Percentiles rank a stretch among this genome's conserved stretches.
These are phyloP conservation scores for Smutsia temminckii DNA, from an alignment of 2,797 vertebrate genomes.

Conservation along the genomic window DNA sequence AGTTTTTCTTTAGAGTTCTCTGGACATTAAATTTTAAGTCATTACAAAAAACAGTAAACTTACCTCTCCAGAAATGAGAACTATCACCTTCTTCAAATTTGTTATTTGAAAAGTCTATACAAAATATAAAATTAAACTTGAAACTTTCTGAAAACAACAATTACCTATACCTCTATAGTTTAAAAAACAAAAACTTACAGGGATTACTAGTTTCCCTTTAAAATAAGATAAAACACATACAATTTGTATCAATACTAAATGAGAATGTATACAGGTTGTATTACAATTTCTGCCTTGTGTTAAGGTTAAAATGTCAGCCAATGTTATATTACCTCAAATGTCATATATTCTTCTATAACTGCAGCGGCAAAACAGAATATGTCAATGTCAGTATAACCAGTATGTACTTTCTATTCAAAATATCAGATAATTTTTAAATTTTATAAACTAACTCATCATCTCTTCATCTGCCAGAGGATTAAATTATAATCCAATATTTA, in stretches of 20 bases:
- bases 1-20: neutral
- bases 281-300: neutral
- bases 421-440: neutral
- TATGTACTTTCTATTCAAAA: slow-evolving; percentile 18
- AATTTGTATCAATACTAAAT: neutral
- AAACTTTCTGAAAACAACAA: slow-evolving; percentile 38
- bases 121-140: slow-evolving; percentile 48
- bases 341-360: neutral
- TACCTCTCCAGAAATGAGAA: slow-evolving; percentile 77
- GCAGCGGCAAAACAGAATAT: neutral
- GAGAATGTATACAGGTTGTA: neutral
- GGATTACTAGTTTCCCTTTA: neutral
- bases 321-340: neutral
- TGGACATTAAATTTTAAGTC: neutral
- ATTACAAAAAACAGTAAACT: slow-evolving; percentile 22
- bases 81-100: slow-evolving; percentile 74
- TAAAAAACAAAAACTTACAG: neutral
- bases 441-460: slow-evolving; percentile 26
- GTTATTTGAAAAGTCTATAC: slow-evolving; percentile 67
- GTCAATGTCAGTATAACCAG: neutral
- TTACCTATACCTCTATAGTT: neutral
- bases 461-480: neutral
- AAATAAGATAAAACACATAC: neutral
- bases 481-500: neutral
- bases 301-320: neutral